Evolutionary conservation across 2,888 invertebrate species (phyloP).

Genomic region (Schrankia costaestrigalis): DNA sequence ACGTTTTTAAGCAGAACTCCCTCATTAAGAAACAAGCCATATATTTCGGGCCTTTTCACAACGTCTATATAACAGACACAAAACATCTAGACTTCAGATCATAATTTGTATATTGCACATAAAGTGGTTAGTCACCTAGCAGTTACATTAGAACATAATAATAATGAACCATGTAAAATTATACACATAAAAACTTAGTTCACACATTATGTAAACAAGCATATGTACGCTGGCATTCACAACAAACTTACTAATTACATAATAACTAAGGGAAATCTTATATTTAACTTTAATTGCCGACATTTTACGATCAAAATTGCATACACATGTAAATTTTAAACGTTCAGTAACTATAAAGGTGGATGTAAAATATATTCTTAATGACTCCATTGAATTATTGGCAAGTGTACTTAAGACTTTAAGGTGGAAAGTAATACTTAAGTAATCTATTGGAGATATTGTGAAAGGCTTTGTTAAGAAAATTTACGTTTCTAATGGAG

Average conservation of each 20-base stretch:
- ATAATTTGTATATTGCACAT: too few species aligned
- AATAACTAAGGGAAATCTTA: constrained; percentile 11
- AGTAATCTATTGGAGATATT: constrained; percentile 4
- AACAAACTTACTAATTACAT: constrained; percentile 9
- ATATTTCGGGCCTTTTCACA: too few species aligned
- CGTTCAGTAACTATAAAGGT: constrained; percentile 27
- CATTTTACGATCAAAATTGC: constrained; percentile 45
- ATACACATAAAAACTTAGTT: constrained; percentile 3
- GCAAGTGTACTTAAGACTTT: constrained; percentile 7
- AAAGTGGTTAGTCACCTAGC: too few species aligned
- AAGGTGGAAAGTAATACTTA: constrained; percentile 7
- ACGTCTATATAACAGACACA: too few species aligned
- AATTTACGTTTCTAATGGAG: too few species aligned
- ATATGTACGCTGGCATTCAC: constrained; percentile 6
- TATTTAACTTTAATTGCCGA: constrained; percentile 15
- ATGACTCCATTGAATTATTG: constrained; percentile 18
- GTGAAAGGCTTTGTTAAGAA: neutral
- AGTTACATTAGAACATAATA: too few species aligned
- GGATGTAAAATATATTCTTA: constrained; percentile 24
- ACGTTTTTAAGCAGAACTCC: too few species aligned
- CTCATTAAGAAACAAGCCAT: too few species aligned
- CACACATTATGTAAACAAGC: constrained; percentile 8
- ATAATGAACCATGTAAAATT: constrained; percentile 1
- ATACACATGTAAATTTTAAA: constrained; percentile 47
- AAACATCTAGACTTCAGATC: too few species aligned